Evolutionary conservation across 2,888 invertebrate species (phyloP).

Genomic region (Stictocephala bisonia): DNA sequence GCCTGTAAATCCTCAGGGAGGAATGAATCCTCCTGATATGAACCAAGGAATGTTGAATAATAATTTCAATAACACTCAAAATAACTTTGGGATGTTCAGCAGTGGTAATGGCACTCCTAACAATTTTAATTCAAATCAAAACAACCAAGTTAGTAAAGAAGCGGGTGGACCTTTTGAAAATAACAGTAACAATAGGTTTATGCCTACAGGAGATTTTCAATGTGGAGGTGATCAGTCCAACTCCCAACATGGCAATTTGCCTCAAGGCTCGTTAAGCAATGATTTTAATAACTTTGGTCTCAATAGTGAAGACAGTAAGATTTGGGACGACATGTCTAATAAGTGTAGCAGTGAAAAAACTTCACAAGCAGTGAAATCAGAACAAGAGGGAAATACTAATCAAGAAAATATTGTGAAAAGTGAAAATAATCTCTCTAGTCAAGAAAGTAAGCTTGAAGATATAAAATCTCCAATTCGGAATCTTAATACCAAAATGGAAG

Average conservation of each 20-base stretch:
- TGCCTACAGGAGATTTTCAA: slow-evolving; percentile 19
- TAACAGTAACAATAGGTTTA: slow-evolving; percentile 21
- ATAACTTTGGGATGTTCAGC: slow-evolving; percentile 35
- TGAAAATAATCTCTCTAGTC: slow-evolving; percentile 20
- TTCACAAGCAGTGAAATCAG: slow-evolving; percentile 27
- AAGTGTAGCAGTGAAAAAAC: slow-evolving; percentile 17
- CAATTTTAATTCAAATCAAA: slow-evolving; percentile 11
- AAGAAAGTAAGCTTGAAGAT: slow-evolving; percentile 34
- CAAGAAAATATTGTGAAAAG: slow-evolving; percentile 10
- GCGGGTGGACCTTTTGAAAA: background rate
- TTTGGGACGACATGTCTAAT: slow-evolving; percentile 37
- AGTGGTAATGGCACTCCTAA: background rate
- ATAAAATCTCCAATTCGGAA: slow-evolving; percentile 3
- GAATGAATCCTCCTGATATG: slow-evolving; percentile 25
- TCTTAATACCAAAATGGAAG: slow-evolving; percentile 46
- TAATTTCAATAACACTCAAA: slow-evolving; percentile 27
- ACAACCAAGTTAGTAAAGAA: background rate
- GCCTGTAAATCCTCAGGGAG: background rate
- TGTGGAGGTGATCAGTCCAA: background rate
- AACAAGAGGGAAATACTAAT: slow-evolving; percentile 41
- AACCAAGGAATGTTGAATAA: slow-evolving; percentile 17
- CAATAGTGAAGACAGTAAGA: slow-evolving; percentile 30
- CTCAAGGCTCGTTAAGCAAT: slow-evolving; percentile 12
- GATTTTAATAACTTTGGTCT: slow-evolving; percentile 24
- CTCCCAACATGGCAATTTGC: slow-evolving; percentile 4